These are phyloP conservation scores for Indicator indicator DNA, from an alignment of 2,113 vertebrate species.

Conservation along the genomic window DNA sequence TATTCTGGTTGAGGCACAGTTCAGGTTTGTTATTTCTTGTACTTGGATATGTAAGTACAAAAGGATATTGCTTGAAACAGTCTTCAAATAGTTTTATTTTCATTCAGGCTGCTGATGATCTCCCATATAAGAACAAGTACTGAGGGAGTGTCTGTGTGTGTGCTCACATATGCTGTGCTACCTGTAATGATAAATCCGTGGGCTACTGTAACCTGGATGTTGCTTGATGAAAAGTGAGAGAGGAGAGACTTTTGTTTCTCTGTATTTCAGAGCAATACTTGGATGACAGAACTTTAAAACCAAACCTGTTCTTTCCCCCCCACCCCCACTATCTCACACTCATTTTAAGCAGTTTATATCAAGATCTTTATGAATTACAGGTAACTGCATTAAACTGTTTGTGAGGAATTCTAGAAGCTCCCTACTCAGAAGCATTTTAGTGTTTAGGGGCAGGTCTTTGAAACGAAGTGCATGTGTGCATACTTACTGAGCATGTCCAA, in stretches of 20 bases:
- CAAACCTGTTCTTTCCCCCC: not conserved
- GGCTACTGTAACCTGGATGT: conserved; percentile 2
- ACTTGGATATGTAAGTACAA: not conserved
- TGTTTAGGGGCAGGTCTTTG: not conserved
- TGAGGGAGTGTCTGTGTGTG: not conserved
- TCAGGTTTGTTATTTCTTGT: not conserved
- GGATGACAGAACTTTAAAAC: not conserved
- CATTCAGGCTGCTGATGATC: not conserved
- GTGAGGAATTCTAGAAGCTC: not conserved
- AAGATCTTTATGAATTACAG: conserved; percentile 2
- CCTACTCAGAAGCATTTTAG: not conserved
- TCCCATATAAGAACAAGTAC: not conserved
- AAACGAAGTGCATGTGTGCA: not conserved
- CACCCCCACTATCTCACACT: not conserved
- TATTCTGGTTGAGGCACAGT: not conserved
- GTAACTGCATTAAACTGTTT: not conserved
- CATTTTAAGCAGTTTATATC: not conserved
- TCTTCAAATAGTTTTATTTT: not conserved
- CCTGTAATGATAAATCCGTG: not conserved
- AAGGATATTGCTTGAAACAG: conserved; percentile 10
- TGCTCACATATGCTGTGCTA: not conserved
- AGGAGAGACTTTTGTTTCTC: not conserved
- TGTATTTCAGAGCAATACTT: conserved; percentile 26
- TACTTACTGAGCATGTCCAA: not conserved
- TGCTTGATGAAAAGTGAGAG: not conserved